These are phyloP conservation scores for Rissa tridactyla DNA, from an alignment of 2,113 vertebrate species.

Conservation along the genomic window DNA sequence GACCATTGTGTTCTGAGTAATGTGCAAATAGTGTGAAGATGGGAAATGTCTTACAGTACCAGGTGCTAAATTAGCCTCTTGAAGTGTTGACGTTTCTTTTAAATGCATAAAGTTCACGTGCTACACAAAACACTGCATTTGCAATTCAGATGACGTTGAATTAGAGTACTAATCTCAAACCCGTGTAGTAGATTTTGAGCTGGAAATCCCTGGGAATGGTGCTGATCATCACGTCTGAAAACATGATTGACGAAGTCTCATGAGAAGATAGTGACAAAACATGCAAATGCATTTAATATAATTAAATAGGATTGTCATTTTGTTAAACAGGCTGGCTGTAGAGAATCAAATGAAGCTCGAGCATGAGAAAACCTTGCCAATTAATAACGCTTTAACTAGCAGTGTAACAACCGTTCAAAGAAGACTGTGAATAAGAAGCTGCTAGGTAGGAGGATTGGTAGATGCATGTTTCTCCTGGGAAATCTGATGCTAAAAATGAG, in stretches of 20 bases:
- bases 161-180: slow-evolving; percentile 17
- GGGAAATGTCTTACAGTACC: background rate
- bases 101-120: background rate
- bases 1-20: background rate
- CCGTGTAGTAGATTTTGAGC: slow-evolving; percentile 3
- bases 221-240: background rate
- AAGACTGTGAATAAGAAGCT: background rate
- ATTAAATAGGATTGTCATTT: slow-evolving; percentile 3
- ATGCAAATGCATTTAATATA: background rate
- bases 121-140: slow-evolving; percentile 21
- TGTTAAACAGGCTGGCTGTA: background rate
- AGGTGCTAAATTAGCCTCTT: slow-evolving; percentile 26
- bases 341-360: background rate
- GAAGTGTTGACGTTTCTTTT: slow-evolving; percentile 29
- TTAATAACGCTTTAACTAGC: background rate
- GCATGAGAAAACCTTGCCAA: background rate
- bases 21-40: background rate
- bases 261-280: background rate
- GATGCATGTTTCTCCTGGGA: background rate
- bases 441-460: background rate
- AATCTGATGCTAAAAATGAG: background rate
- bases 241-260: background rate
- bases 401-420: background rate
- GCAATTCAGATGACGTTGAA: slow-evolving; percentile 3
- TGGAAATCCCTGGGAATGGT: slow-evolving; percentile 16